A percentile compares a stretch with the other conserved stretches of the same genome.
Conservation (phyloP, 2,888 invertebrate genomes). For the Rhorus exstirpatorius region DNA sequence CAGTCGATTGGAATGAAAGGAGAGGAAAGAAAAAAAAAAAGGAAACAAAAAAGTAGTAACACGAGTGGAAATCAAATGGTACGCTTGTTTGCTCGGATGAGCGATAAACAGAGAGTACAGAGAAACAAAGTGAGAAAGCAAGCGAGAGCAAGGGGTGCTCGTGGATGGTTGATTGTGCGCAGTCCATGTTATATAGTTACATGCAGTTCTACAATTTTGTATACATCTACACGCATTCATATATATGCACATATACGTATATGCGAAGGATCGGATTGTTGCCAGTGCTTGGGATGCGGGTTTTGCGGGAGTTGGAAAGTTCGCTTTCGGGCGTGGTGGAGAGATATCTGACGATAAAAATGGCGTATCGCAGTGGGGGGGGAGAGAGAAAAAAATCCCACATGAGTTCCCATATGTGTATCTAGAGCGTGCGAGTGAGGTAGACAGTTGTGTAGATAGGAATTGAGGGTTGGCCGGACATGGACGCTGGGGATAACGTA, state of each 20-base stretch:
- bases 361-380: conserved; percentile 78
- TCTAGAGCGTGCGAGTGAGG: conserved; percentile 16
- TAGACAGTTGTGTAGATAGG: conserved; percentile 19
- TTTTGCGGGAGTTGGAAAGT: conserved; percentile 68
- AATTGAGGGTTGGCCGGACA: conserved; percentile 57
- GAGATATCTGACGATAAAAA: conserved; percentile 80
- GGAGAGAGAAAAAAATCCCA: conserved; percentile 30
- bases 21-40: conserved; percentile 64
- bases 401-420: conserved; percentile 27
- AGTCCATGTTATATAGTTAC: conserved; percentile 47
- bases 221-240: neutral
- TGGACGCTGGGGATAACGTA: conserved; percentile 36
- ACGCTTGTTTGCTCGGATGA: conserved; percentile 76
- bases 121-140: conserved; percentile 60
- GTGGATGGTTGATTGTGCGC: conserved; percentile 59
- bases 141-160: conserved; percentile 50
- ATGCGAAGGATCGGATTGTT: conserved; percentile 65
- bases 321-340: conserved; percentile 83
- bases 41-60: conserved; percentile 22
- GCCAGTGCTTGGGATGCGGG: conserved; percentile 57
- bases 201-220: conserved; percentile 34
- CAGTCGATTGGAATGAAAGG: conserved; percentile 58
- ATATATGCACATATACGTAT: neutral
- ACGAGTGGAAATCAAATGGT: conserved; percentile 73
- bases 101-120: conserved; percentile 73